phyloP scores from a whole-genome alignment of 2,113 vertebrate species.

The Tympanuchus pallidicinctus region DNA sequence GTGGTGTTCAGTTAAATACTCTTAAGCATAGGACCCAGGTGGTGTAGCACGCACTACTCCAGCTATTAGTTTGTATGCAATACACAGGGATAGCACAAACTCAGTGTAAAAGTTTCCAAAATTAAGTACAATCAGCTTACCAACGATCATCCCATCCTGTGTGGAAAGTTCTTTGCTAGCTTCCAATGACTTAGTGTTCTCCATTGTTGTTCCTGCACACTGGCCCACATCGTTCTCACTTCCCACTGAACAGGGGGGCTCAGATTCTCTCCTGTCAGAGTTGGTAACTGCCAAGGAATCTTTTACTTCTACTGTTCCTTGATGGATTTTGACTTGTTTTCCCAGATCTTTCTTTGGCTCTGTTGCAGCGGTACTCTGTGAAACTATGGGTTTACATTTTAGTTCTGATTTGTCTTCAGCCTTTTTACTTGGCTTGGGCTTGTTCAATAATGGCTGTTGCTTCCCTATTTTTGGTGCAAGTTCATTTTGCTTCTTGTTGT shows the following conservation, averaged over 20 bases:
- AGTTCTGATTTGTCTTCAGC: conserved; percentile 23
- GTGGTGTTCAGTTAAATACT: neutral
- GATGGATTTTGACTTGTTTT: neutral
- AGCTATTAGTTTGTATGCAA: neutral
- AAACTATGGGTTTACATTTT: neutral
- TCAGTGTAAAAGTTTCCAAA: neutral
- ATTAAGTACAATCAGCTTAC: neutral
- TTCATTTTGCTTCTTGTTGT: neutral
- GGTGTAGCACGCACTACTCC: neutral
- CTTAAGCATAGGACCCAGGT: neutral
- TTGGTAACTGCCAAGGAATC: neutral
- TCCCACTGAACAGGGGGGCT: neutral
- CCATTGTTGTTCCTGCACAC: neutral
- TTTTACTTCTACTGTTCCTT: neutral
- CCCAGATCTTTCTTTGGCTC: neutral
- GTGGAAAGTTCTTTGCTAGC: neutral
- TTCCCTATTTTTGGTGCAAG: neutral
- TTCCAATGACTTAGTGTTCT: neutral
- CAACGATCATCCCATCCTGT: neutral
- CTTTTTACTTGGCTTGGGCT: neutral
- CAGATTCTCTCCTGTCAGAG: neutral
- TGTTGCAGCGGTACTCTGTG: neutral
- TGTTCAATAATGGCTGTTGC: neutral
- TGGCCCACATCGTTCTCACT: neutral
- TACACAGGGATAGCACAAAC: neutral